Evolutionary conservation across 2,888 invertebrate genomes (phyloP), one percentile per base, ranked within the genome.

Genomic region (Orthosia incerta): DNA sequence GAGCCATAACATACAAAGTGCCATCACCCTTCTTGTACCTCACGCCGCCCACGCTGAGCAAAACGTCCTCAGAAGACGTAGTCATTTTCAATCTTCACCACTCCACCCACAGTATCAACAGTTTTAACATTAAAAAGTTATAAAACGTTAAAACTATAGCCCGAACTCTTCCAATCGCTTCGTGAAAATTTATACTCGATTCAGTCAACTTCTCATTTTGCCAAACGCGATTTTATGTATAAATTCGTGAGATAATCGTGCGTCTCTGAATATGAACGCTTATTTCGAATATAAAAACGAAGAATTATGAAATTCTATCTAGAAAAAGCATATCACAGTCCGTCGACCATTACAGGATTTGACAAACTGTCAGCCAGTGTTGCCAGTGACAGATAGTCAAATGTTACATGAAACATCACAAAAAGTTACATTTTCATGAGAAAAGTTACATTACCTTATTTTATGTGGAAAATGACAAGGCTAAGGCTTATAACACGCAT

Each of bases 1-100:
- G 98, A 88, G 99, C 98, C 99, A 99, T 99, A 82, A 99, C 97
- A 93, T 99, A 99, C 73, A 99, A 96, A 0, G 98, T 98, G 16
- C 99, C 99, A 96, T 99, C 99, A 71, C 99, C 98, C 95, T 99
- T 99, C 95, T 99, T 99, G 93, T 98, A 99, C 80, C 98, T 98
- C 79, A 99, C 99, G 95, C 98, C 97, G 83, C 98, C 97, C 87
- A 99, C 98, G 96, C 99, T 99, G 85, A 99, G 97, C 87, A 99
- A 96, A 72, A 99, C 99, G 95, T 99, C 99, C 96, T 99, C 99
- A 73, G 98, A 98, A 81, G 98, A 98, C 71, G 98, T 98, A 85
- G 98, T 98, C 98, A 98, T 98, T 84, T 86, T 91, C 74, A 76
- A 67, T 79, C 65, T 83, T 75, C 76, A 79, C 72, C 64, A 72